Evolutionary conservation across 2,113 vertebrate genomes (phyloP).

Genomic region (Toxotes jaculatrix): DNA sequence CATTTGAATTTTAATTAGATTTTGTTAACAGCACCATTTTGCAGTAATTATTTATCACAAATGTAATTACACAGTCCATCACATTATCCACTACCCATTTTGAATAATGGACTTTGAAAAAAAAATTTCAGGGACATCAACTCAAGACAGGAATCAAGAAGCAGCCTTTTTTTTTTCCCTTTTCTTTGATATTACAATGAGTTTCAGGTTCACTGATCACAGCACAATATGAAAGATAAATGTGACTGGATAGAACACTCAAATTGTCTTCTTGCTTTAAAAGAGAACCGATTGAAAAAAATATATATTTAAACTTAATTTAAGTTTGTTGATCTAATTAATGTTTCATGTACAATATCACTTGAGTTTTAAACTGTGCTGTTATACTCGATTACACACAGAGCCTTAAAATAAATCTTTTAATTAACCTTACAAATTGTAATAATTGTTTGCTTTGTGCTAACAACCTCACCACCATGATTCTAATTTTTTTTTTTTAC

Average conservation of each 20-base stretch:
- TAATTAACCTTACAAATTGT: constrained; percentile 9
- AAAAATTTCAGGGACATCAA: constrained; percentile 64
- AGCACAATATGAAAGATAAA: constrained; percentile 39
- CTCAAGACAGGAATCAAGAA: constrained; percentile 28
- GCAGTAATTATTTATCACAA: constrained; percentile 72
- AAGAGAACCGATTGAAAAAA: constrained; percentile 2
- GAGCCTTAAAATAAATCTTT: background rate
- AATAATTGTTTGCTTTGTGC: background rate
- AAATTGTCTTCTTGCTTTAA: constrained; percentile 25
- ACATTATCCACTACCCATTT: constrained; percentile 56
- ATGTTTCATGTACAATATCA: background rate
- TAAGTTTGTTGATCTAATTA: background rate
- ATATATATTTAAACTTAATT: too few relatives aligned
- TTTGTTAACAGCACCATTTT: constrained; percentile 63
- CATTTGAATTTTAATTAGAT: constrained; percentile 71
- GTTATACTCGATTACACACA: background rate
- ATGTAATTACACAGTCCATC: constrained; percentile 68
- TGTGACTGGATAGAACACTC: constrained; percentile 20
- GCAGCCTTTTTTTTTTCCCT: background rate
- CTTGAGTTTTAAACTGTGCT: background rate
- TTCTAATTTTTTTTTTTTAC: background rate
- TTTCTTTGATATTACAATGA: constrained; percentile 60
- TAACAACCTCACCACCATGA: background rate
- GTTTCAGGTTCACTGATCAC: constrained; percentile 53
- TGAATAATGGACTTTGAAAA: constrained; percentile 58